Base-by-base conservation (phyloP, 2,797 vertebrate genomes). In the Anas bahamensis region DNA sequence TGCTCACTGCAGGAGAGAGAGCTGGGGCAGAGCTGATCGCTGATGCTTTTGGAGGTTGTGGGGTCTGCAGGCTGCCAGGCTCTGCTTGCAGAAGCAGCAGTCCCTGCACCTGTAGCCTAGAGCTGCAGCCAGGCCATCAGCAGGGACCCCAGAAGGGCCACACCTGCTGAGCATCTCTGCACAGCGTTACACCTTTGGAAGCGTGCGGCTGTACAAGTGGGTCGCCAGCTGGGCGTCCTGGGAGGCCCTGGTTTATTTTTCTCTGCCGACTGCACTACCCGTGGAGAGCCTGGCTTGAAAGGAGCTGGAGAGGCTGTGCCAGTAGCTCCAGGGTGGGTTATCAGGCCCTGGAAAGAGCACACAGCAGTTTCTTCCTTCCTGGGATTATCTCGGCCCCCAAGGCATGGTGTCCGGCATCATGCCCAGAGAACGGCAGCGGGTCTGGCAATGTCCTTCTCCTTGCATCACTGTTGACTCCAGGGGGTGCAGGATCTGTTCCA, bases 321-420 rank as follows among this genome's bases (percentile, higher is more conserved):
- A 95, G 79, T 50, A 5, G 82, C 94, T 93, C 78, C 82, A 55
- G 90, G 94, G 87, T 80, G 84, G 92, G 78, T 92, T 90, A 72
- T 78, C 89, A 83, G 57, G 48, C 74, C 66, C 83, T 91, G 93
- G 88, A 84, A 96, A 74, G 74, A 93, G 92, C 35, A 2, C 81
- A 44, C 64, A 78, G 88, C 0, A 0, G 42, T 82, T 90, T 70
- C 92, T 95, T 95, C 93, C 93, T 95, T 95, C 93, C 95, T 84
- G 88, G 93, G 90, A 96, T 95, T 96, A 96, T 90, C 86, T 91
- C 77, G 73, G 81, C 74, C 81, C 89, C 68, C 0, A 1, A 35
- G 94, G 86, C 81, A 15, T 6, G 3, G 60, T 60, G 86, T 94
- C 87, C 26, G 93, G 92, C 95, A 86, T 78, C 2, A 4, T 4